Base-by-base conservation (phyloP, 2,797 vertebrate genomes). In the Capromys pilorides region DNA sequence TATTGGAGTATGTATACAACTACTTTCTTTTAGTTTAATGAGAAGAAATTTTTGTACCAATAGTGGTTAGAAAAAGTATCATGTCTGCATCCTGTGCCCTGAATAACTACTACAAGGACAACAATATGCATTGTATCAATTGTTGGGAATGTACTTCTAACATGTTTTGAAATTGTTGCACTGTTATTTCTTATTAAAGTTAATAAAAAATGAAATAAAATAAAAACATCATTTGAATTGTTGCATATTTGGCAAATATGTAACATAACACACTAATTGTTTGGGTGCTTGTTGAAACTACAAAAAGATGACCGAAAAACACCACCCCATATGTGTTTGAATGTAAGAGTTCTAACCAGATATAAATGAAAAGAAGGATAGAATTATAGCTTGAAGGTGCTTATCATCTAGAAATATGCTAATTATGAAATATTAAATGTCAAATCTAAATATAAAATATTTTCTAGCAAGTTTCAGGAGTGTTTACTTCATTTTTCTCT, bases 341-440 rank as follows among this genome's bases (percentile, higher is more conserved):
- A 94, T 6, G 80, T 28, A 66, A 75, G 41, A 41, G 31, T 66
- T 82, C 54, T 77, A 73, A 26, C 10, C 83, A 19, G 24, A 22
- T 16, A 49, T 54, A 94, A 92, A 54, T 77, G 45, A 83, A 82
- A 84, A 86, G 51, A 24, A 54, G 33, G 93, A 28, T 33, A 26
- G 90, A 95, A n/a, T 49, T 89, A 22, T 10, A 62, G 14, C 41
- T 79, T 83, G 1, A 24, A 3, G 62, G 10, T 75, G 51, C 18
- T 95, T 61, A 80, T n/a, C 5, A 2, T 85, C 81, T 21, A 94
- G n/a, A 82, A 96, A 73, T 31, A 83, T 81, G 26, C 82, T 89
- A 80, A 73, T 75, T 82, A 33, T 78, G 39, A 93, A 57, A 5
- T 73, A 64, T 14, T 33, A 9, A 94, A 45, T 28, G 24, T 82